Evolutionary conservation across 1,140 invertebrate species (phyloP), one percentile per base, ranked within the genome.

Genomic region (Camponotus pennsylvanicus): DNA sequence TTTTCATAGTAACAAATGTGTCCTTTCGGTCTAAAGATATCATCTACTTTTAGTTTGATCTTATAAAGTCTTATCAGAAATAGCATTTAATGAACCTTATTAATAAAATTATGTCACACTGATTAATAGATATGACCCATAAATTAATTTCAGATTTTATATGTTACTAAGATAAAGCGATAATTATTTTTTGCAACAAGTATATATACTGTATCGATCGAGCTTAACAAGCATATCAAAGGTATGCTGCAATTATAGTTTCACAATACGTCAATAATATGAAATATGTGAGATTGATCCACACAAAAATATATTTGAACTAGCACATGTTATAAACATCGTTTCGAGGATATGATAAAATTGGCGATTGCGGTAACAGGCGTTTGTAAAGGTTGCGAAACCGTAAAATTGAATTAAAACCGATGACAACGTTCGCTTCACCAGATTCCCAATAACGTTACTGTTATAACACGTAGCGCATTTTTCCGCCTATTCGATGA

Each of bases 331-430:
- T 57, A 40, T 37, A 18, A 40, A 73, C n/a, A 73, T 83, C 45
- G 79, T 83, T 45, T 61, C 40, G 27, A 49, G 21, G 32, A 57
- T 49, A 71, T 59, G 52, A 40, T 73, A 73, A 83, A 83, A 73
- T 42, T 27, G 40, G 37, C 42, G 69, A 69, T 79, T 45, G 34
- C 64, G 45, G 32, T 83, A 34, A 75, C 40, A 61, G 55, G 27
- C 55, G 32, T 61, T 75, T 42, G 55, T 21, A 61, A 73, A 55
- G 63, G 55, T 75, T 32, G 55, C 55, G 69, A 63, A 61, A 75
- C 79, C 67, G 55, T 75, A 83, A 83, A 83, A 83, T 75, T 83
- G 79, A 83, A 75, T 83, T 83, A 83, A 83, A 83, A 83, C 73
- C 79, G 79, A 83, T 83, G 79, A 83, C 79, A 83, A 67, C 69